Conservation (phyloP, 2,888 invertebrate species). For the Drosophila recens region DNA sequence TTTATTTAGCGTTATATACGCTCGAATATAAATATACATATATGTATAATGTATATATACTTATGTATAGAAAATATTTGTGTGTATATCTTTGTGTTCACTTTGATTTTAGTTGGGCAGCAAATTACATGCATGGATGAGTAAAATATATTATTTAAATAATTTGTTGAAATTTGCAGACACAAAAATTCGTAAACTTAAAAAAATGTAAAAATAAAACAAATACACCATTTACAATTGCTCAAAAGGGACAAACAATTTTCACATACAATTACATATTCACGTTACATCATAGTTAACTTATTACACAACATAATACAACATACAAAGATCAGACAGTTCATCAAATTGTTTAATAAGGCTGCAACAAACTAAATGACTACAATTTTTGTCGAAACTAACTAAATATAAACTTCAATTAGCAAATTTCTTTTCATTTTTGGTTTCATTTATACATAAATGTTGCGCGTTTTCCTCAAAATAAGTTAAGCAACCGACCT, state of each 20-base stretch:
- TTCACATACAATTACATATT: constrained; percentile 51
- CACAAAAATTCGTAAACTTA: constrained; percentile 30
- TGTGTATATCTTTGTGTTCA: constrained; percentile 78
- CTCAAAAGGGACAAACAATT: constrained; percentile 47
- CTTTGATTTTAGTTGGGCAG: constrained; percentile 69
- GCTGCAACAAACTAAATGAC: constrained; percentile 62
- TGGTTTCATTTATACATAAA: constrained; percentile 64
- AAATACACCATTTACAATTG: constrained; percentile 61
- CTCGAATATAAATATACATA: constrained; percentile 32
- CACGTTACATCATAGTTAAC: constrained; percentile 52
- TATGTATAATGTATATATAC: constrained; percentile 28
- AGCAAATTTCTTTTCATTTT: constrained; percentile 54
- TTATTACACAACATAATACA: constrained; percentile 71
- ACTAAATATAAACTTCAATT: constrained; percentile 46
- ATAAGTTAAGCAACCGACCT: constrained; percentile 30
- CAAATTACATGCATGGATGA: constrained; percentile 59
- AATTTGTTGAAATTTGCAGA: constrained; percentile 36
- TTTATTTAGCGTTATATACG: constrained; percentile 35
- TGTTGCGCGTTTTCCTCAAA: constrained; percentile 58
- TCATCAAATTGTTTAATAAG: constrained; percentile 33
- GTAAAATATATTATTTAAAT: constrained; percentile 26
- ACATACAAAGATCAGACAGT: constrained; percentile 66
- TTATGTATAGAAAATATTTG: constrained; percentile 72
- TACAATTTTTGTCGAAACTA: constrained; percentile 49
- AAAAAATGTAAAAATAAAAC: constrained; percentile 27